Evolutionary conservation across 2,888 invertebrate species (phyloP), one percentile per base, ranked within the genome.

Genomic region (Sussaba pulchella): DNA sequence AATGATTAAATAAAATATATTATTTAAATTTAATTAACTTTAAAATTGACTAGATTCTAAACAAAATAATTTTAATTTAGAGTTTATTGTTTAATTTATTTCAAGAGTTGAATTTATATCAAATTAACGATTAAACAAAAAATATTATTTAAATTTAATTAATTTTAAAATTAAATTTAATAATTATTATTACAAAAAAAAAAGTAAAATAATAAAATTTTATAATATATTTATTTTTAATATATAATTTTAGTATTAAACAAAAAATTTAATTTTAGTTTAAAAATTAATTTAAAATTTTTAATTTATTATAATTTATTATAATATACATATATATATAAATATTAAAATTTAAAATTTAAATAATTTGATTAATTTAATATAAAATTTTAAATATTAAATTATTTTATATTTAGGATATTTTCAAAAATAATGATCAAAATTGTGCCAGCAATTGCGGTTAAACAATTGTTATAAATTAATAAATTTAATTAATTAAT

Each of bases 401-500:
- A 93, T 93, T 93, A 94, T 93, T 93, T 92, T 94, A 93, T 93
- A 94, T 93, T 93, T 94, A 94, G 94, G 92, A 93, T n/a, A 94
- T 94, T 93, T 92, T 92, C 88, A 87, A 89, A 91, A 94, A 93
- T 94, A 94, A 93, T 93, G 93, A 94, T 93, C 91, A 94, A 94
- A 93, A 93, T 94, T 94, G 94, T 94, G 94, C 94, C 94, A 95
- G 95, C 95, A 94, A 93, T 94, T 94, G 95, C 95, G 95, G 94
- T 95, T 95, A 95, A 88, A 94, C 95, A 94, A 93, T 93, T 91
- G n/a, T n/a, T n/a, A n/a, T n/a, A n/a, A n/a, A n/a, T n/a, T n/a
- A n/a, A n/a, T n/a, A n/a, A n/a, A n/a, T 84, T 5, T 93, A 93
- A 91, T 93, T 91, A 94, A 94, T 93, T 93, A 85, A 50, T 91